These are phyloP conservation scores for Malacoraja senta DNA, from an alignment of 2,797 vertebrate species.

Conservation along the genomic window DNA sequence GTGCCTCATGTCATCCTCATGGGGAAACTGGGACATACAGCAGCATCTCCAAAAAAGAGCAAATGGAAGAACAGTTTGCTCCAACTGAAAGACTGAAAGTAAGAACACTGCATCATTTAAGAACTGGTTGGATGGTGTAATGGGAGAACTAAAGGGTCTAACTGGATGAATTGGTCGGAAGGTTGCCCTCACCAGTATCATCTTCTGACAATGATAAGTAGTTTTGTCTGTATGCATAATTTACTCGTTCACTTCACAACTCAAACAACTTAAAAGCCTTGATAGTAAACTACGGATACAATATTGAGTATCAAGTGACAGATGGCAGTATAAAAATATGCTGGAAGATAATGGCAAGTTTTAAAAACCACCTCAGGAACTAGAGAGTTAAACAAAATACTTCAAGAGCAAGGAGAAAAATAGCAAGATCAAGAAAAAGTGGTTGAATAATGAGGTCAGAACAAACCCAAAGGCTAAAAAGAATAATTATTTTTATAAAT, in stretches of 20 bases:
- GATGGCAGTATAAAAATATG: not conserved
- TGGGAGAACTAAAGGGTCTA: not conserved
- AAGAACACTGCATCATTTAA: not conserved
- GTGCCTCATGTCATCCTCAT: not conserved
- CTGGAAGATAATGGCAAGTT: not conserved
- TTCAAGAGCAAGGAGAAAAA: not conserved
- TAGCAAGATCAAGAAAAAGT: not conserved
- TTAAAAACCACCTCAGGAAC: not conserved
- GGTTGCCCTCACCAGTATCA: not conserved
- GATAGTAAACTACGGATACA: not conserved
- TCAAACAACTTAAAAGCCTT: not conserved
- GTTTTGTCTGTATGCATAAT: not conserved
- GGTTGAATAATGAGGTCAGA: not conserved
- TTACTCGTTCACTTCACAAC: not conserved
- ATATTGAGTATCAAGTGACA: not conserved
- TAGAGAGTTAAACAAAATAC: not conserved
- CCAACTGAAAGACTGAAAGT: not conserved
- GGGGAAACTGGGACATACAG: not conserved
- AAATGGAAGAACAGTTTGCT: not conserved
- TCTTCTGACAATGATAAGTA: not conserved
- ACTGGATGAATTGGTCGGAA: not conserved
- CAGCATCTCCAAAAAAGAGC: not conserved
- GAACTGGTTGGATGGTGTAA: not conserved
- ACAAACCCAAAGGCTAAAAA: not conserved
- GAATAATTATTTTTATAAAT: not conserved